Conservation (phyloP, 2,888 invertebrate genomes). For the Galeopsomyia nigrocyanea region DNA sequence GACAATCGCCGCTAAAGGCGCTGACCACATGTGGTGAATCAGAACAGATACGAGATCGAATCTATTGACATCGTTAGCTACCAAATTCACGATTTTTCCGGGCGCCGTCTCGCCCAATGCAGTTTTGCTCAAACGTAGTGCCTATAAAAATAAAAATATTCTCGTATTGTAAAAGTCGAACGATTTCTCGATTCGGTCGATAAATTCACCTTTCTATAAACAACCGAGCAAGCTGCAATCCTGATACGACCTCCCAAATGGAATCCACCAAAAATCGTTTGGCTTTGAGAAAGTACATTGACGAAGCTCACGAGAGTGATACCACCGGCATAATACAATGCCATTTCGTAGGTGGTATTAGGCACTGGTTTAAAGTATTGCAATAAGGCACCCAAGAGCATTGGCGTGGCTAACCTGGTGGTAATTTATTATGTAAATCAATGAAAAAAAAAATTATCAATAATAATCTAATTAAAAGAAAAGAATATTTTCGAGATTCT, state of each 20-base stretch:
- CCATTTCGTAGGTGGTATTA: constrained; percentile 53
- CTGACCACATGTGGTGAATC: constrained; percentile 94
- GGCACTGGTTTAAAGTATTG: constrained; percentile 71
- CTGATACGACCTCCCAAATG: constrained; percentile 86
- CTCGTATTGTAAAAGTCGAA: no score
- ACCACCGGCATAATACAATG: constrained; percentile 61
- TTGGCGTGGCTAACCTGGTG: constrained; percentile 76
- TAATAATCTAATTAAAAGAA: no score
- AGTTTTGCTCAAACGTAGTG: constrained; percentile 58
- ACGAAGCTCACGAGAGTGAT: constrained; percentile 60
- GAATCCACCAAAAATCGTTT: constrained; percentile 77
- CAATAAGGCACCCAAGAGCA: constrained; percentile 76
- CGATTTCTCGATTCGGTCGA: no score
- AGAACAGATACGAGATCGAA: constrained; percentile 92
- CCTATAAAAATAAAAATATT: constrained; percentile 33
- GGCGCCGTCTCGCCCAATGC: constrained; percentile 85
- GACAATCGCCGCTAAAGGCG: constrained; percentile 79
- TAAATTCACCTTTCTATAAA: constrained; percentile 84
- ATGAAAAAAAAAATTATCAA: no score
- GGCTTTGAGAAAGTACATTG: constrained; percentile 76
- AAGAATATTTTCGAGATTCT: neutral
- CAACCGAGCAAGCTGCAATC: constrained; percentile 84
- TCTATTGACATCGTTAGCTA: constrained; percentile 93
- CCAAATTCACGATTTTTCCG: constrained; percentile 69
- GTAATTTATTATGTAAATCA: neutral